Base-by-base conservation (phyloP, 2,888 invertebrate genomes). In the Lasioglossum villosulum region DNA sequence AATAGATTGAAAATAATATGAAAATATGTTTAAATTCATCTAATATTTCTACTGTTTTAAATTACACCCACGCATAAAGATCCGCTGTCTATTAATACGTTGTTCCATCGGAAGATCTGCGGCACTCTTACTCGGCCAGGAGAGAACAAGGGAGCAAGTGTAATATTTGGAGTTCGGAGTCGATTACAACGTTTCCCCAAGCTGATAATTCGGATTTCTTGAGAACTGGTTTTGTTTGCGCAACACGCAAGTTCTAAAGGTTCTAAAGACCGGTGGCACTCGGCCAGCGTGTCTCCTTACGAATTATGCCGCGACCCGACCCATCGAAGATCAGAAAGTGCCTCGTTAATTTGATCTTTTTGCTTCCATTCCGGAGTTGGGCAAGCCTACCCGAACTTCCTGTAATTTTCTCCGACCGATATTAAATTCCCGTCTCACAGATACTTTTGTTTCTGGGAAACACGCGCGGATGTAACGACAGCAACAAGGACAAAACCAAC, bases 211-310 rank as follows among this genome's bases (percentile, higher is more conserved):
- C 88, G 80, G 79, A 88, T 88, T 86, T 81, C 70, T 56, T 45
- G 75, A 89, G 30, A 91, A 91, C 90, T 88, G 90, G 92, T 91
- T 88, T 79, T 73, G 23, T 80, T 48, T 83, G 70, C 70, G 72
- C 70, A 83, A 79, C 79, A 70, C 75, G 78, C 70, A 75, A 73
- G 82, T 63, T 27, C 12, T 27, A 59, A 59, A 59, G 77, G 37
- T 14, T 73, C 63, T 75, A 86, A 92, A 92, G 91, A 91, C 92
- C 91, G 86, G 91, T 90, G 92, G 92, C 92, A 78, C 79, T 74
- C 52, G 70, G 66, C 68, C 84, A 59, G 34, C 81, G 86, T 89
- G 88, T 91, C 87, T 82, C 81, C 78, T 83, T 80, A 79, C 78
- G 80, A 87, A 91, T 90, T 91, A 91, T 74, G 59, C 72, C 68